Conservation (phyloP, 2,113 vertebrate species). For the Neodontobutis hainanensis region DNA sequence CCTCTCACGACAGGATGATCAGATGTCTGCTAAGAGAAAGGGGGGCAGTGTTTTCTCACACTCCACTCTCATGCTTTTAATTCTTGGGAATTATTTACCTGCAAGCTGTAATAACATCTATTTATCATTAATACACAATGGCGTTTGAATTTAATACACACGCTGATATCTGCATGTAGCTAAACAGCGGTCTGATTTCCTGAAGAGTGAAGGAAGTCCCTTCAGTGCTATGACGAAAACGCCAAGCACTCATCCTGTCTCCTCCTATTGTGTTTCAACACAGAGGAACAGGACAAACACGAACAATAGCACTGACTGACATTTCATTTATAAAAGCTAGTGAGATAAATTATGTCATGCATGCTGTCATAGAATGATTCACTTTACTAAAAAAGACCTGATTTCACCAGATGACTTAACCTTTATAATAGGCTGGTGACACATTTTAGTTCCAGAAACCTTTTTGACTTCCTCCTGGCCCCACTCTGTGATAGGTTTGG, state of each 20-base stretch:
- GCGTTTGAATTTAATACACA: slow-evolving; percentile 12
- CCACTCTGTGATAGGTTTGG: slow-evolving; percentile 42
- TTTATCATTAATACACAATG: slow-evolving; percentile 10
- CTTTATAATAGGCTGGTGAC: not conserved
- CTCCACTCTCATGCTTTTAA: slow-evolving; percentile 50
- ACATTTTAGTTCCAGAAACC: slow-evolving; percentile 37
- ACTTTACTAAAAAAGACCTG: slow-evolving; percentile 28
- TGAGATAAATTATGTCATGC: slow-evolving; percentile 2
- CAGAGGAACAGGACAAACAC: slow-evolving; percentile 36
- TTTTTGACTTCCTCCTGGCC: slow-evolving; percentile 39
- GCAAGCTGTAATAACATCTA: slow-evolving; percentile 48
- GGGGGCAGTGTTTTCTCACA: slow-evolving; percentile 76
- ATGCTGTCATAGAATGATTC: slow-evolving; percentile 29
- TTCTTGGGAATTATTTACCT: slow-evolving; percentile 38
- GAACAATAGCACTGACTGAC: slow-evolving; percentile 40
- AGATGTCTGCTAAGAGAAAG: slow-evolving; percentile 71
- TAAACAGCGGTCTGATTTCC: slow-evolving; percentile 55
- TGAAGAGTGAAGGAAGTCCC: slow-evolving; percentile 62
- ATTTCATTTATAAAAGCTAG: slow-evolving; percentile 39
- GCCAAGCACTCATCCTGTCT: slow-evolving; percentile 60
- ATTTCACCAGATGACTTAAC: slow-evolving; percentile 24
- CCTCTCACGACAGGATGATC: slow-evolving; percentile 62
- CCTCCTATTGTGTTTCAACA: slow-evolving; percentile 52
- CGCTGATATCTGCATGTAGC: slow-evolving; percentile 7
- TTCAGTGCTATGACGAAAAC: slow-evolving; percentile 46